Evolutionary conservation across 1,140 invertebrate genomes (phyloP), one percentile per base, ranked within the genome.

Genomic region (honey bee (Apis mellifera)): DNA sequence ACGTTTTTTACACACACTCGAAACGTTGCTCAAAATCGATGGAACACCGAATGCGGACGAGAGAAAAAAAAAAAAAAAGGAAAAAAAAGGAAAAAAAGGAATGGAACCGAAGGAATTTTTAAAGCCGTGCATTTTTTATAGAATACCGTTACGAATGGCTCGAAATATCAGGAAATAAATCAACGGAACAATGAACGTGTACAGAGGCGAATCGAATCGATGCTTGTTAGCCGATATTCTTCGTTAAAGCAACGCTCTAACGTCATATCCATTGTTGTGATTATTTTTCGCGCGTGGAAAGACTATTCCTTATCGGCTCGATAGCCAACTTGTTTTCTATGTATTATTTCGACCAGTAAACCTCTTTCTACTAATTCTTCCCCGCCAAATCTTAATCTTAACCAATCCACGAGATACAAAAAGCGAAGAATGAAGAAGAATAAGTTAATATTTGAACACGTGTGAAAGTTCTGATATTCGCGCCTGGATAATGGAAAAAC

Each of bases 101-200:
- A 23, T n/a, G n/a, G 12, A 77, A 19, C 23, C 2, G 32, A 42
- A 42, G 32, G 32, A 42, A 42, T 42, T 42, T 50, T 48, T 19
- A 42, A 55, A 32, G 32, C 50, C 9, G 21, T 19, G 26, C 21
- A 54, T 26, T 75, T 62, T 62, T 26, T 73, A 19, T 15, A n/a
- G 19, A 1, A 69, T 73, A 65, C 78, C 78, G 78, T 73, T 80
- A 80, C 15, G 17, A 65, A 23, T 73, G n/a, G 52, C 78, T 57
- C 62, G 65, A 78, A 78, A 78, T 71, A 78, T 71, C 42, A 48
- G 32, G 52, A 52, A 74, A 55, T 64, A 65, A 80, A 66, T 80
- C 50, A 74, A 74, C 60, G 71, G 78, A 74, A 80, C 70, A 74
- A 80, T 54, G 78, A 54, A 73, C 60, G 60, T 23, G 70, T 50